Percentiles rank a stretch among this genome's conserved stretches.
phyloP scores from a whole-genome alignment of 1,140 invertebrate species.

The Ganaspis sp. region DNA sequence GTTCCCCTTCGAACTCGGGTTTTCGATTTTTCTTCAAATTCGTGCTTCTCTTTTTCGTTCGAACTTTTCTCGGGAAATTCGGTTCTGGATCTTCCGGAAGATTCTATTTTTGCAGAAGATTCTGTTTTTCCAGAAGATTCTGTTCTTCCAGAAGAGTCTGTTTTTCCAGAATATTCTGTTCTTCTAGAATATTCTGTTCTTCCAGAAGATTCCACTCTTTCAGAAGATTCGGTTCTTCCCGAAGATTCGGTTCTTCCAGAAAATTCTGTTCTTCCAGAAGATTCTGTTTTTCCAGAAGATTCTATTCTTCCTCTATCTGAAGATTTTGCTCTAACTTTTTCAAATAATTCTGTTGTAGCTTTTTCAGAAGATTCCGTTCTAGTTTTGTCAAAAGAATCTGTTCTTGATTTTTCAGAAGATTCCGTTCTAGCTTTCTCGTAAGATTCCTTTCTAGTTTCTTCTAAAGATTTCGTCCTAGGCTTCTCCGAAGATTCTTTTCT shows the following conservation, averaged over 20 bases:
- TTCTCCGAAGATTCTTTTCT: too few species aligned
- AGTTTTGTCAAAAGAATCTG: too few species aligned
- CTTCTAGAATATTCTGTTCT: too few species aligned
- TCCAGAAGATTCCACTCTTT: background rate
- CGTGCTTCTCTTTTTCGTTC: conserved; percentile 1
- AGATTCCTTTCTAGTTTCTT: background rate
- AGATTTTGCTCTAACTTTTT: too few species aligned
- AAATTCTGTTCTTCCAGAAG: background rate
- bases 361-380: too few species aligned
- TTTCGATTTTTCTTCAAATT: conserved; percentile 41
- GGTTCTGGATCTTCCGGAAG: background rate
- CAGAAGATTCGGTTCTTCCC: background rate
- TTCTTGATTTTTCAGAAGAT: too few species aligned
- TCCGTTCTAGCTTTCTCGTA: too few species aligned
- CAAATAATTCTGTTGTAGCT: too few species aligned
- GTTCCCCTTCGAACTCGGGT: conserved; percentile 40
- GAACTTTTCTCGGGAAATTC: background rate
- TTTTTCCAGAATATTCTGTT: background rate
- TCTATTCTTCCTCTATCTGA: background rate
- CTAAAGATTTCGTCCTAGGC: background rate
- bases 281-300: background rate
- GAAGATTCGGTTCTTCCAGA: background rate
- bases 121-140: background rate
- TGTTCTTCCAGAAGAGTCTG: too few species aligned
- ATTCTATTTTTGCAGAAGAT: background rate